Conservation (phyloP, 2,888 invertebrate genomes). For the Eilema caniola region DNA sequence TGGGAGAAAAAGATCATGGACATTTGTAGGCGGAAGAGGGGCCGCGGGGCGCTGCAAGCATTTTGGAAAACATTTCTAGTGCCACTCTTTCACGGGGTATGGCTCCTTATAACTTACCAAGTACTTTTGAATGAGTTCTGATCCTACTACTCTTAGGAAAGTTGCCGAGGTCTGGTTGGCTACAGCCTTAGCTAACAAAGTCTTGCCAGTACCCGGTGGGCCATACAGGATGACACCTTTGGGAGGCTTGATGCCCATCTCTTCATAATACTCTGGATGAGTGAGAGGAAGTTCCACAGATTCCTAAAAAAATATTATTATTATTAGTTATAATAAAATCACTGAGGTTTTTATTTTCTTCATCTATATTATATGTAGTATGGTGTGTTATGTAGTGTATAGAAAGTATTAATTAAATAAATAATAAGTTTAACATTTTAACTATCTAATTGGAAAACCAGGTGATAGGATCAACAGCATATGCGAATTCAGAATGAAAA, state of each 20-base stretch:
- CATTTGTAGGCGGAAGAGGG: too few relatives aligned
- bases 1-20: too few relatives aligned
- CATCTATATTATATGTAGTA: neutral
- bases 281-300: slow-evolving; percentile 99
- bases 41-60: too few relatives aligned
- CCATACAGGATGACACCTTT: slow-evolving; percentile 99
- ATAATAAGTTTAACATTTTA: too few relatives aligned
- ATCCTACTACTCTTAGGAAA: slow-evolving; percentile 99
- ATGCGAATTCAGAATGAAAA: neutral
- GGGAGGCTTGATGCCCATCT: slow-evolving; percentile 99
- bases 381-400: too few relatives aligned
- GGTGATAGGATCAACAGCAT: too few relatives aligned
- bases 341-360: too few relatives aligned
- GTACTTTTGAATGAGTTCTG: slow-evolving; percentile 99
- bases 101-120: slow-evolving; percentile 88
- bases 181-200: slow-evolving; percentile 98
- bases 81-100: too few relatives aligned
- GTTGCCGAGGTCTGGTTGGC: slow-evolving; percentile 99
- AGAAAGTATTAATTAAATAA: too few relatives aligned
- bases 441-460: too few relatives aligned
- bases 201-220: slow-evolving; percentile 99
- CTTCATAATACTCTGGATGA: slow-evolving; percentile 99
- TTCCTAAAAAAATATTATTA: slow-evolving; percentile 83
- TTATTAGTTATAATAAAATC: neutral
- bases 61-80: too few relatives aligned